Conservation (phyloP, 2,797 vertebrate species). For the Manis crassicaudata region DNA sequence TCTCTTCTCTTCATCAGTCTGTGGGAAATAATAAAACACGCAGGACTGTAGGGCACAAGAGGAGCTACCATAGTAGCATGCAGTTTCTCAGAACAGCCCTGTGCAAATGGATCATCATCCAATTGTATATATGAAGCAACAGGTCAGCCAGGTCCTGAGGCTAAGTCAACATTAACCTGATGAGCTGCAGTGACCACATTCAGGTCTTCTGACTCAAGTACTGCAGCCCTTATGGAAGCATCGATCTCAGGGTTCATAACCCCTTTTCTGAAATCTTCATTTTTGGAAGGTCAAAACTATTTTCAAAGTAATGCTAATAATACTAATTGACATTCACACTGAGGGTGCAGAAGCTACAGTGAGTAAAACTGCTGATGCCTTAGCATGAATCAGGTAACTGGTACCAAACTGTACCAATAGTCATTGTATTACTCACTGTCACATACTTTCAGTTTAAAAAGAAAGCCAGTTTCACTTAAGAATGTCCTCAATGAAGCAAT, state of each 20-base stretch:
- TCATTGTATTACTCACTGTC: background rate
- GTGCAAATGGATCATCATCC: background rate
- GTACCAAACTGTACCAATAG: background rate
- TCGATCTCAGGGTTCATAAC: background rate
- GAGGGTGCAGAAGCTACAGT: background rate
- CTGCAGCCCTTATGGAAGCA: background rate
- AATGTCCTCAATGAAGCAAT: background rate
- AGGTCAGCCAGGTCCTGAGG: background rate
- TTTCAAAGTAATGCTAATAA: background rate
- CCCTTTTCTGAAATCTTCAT: background rate
- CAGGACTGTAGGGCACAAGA: background rate
- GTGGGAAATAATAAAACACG: conserved; percentile 72
- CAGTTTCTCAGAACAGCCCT: background rate
- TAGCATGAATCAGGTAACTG: background rate
- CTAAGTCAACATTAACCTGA: too few relatives aligned
- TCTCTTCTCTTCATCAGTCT: conserved; percentile 91
- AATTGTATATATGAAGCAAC: background rate
- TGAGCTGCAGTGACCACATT: background rate
- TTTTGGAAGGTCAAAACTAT: background rate
- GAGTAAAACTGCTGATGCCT: background rate
- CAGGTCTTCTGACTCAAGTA: background rate
- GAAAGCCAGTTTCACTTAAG: background rate
- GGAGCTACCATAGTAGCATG: background rate
- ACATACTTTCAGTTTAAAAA: background rate
- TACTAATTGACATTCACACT: background rate